Evolutionary conservation across 2,797 vertebrate genomes (phyloP).

Genomic region (Masticophis lateralis): DNA sequence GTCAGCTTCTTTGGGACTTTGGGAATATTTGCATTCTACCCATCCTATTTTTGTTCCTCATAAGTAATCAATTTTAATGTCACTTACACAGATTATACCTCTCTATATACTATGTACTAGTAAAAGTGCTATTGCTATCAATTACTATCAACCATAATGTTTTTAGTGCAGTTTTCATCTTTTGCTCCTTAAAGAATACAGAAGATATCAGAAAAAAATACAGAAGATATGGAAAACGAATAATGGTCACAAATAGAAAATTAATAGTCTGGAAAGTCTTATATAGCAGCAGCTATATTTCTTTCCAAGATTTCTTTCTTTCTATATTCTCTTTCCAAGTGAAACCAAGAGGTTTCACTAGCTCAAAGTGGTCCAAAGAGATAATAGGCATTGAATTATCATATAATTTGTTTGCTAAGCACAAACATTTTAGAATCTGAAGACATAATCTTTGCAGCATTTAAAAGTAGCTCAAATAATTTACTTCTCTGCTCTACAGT

Average conservation of each 20-base stretch:
- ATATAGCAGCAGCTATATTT: not conserved
- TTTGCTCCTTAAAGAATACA: not conserved
- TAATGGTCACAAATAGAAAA: not conserved
- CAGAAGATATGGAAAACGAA: not conserved
- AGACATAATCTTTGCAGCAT: not conserved
- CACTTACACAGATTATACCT: not conserved
- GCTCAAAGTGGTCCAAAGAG: not conserved
- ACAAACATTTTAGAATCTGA: not conserved
- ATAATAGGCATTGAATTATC: not conserved
- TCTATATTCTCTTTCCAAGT: not conserved
- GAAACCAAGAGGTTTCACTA: not conserved
- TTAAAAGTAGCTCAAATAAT: not conserved
- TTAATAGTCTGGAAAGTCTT: not conserved
- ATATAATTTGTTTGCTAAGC: not conserved
- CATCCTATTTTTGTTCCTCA: slow-evolving; percentile 61
- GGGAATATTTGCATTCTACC: slow-evolving; percentile 64
- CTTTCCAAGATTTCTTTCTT: too few species aligned
- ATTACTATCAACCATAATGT: not conserved
- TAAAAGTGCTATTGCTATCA: not conserved
- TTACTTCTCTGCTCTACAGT: not conserved
- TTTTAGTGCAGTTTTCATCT: not conserved
- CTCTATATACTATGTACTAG: not conserved
- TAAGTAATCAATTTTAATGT: slow-evolving; percentile 9
- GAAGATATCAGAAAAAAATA: not conserved
- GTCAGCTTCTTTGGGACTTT: slow-evolving; percentile 65